These are phyloP conservation scores for Muntiacus muntjak DNA, from an alignment of 2,113 vertebrate species.

Conservation along the genomic window DNA sequence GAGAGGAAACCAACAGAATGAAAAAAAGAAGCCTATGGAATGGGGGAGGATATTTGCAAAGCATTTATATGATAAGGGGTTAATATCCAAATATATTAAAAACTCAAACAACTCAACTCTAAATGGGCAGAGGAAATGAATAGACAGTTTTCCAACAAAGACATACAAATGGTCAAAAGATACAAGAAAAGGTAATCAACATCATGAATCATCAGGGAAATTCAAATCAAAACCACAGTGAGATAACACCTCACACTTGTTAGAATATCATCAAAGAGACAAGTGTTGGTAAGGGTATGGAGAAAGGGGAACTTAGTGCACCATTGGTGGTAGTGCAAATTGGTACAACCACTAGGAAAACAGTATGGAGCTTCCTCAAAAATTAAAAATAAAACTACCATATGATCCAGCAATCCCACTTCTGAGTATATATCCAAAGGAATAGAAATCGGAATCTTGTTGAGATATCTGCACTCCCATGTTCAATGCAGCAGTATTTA, in stretches of 20 bases:
- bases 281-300: background rate
- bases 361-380: background rate
- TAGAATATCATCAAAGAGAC: background rate
- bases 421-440: background rate
- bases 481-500: background rate
- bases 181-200: background rate
- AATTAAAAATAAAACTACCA: background rate
- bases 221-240: background rate
- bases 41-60: background rate
- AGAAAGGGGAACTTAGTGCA: background rate
- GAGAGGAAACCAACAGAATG: background rate
- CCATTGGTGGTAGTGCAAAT: background rate
- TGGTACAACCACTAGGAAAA: background rate
- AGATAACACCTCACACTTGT: background rate
- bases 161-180: background rate
- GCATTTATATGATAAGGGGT: background rate
- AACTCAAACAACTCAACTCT: background rate
- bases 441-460: background rate
- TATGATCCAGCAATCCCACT: background rate
- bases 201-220: background rate
- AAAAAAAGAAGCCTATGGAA: background rate
- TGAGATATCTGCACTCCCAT: background rate
- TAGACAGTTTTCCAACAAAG: background rate
- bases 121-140: background rate
- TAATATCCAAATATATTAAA: background rate